A percentile compares a stretch with the other conserved stretches of the same genome.
Evolutionary conservation across 2,888 invertebrate genomes (phyloP).

Genomic region (Lissocephala sabroskyi): DNA sequence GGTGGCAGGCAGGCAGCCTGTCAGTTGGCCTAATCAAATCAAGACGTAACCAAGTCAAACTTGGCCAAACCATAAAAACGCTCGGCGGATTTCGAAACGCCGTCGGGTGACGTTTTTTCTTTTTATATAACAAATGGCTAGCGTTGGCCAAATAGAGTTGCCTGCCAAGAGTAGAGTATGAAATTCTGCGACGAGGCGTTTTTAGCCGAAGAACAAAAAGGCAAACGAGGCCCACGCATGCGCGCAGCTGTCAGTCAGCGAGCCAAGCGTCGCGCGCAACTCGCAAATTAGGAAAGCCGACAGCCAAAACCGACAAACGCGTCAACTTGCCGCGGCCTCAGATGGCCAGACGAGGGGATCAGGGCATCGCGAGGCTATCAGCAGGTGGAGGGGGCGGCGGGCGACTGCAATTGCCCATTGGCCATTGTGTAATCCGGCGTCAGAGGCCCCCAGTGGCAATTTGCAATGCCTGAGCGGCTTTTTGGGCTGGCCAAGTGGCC

Average conservation of each 20-base stretch:
- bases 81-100: constrained; percentile 5
- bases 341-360: too few species aligned
- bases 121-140: constrained; percentile 31
- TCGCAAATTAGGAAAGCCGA: constrained; percentile 42
- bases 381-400: too few species aligned
- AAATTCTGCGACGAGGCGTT: constrained; percentile 51
- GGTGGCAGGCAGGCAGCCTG: too few species aligned
- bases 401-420: neutral
- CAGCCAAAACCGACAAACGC: constrained; percentile 33
- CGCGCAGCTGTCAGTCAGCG: constrained; percentile 42
- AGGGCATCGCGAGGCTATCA: too few species aligned
- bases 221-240: constrained; percentile 38
- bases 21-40: constrained; percentile 16
- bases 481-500: constrained; percentile 25
- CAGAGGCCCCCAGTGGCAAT: constrained; percentile 32
- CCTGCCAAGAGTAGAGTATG: constrained; percentile 27
- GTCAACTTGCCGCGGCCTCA: too few species aligned
- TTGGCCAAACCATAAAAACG: constrained; percentile 38
- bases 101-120: too few species aligned
- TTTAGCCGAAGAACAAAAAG: constrained; percentile 49
- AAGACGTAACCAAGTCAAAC: constrained; percentile 10
- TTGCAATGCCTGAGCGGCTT: constrained; percentile 55
- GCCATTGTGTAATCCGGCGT: neutral
- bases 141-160: constrained; percentile 48
- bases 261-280: neutral